These are phyloP conservation scores for Metopia argyrocephala DNA, from an alignment of 2,888 invertebrate species.

Conservation along the genomic window DNA sequence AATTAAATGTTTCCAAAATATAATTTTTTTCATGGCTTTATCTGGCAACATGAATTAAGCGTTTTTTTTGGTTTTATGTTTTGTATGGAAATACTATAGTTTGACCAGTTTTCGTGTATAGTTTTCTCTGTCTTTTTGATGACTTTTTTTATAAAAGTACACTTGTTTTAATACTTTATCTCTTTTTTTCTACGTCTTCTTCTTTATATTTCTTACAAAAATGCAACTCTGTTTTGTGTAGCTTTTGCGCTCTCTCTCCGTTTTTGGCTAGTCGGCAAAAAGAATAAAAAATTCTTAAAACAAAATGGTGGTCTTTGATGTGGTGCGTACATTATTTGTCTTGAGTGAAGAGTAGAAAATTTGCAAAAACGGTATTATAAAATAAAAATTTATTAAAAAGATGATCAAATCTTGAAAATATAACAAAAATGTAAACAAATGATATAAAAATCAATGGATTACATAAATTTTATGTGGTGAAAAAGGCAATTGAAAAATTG, in stretches of 20 bases:
- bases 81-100: neutral
- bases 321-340: slow-evolving; percentile 78
- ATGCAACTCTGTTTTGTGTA: slow-evolving; percentile 50
- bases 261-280: slow-evolving; percentile 65
- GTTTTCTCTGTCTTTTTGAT: neutral
- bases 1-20: too few species aligned
- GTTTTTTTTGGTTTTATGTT: too few species aligned
- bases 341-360: slow-evolving; percentile 74
- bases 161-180: neutral
- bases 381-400: slow-evolving; percentile 72
- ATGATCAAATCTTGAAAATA: slow-evolving; percentile 67
- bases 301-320: slow-evolving; percentile 79
- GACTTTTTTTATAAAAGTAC: neutral
- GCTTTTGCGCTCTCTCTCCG: slow-evolving; percentile 59
- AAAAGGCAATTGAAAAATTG: slow-evolving; percentile 72
- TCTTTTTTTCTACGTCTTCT: neutral
- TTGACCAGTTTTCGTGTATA: neutral
- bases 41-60: neutral
- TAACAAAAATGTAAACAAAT: slow-evolving; percentile 68
- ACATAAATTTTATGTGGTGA: slow-evolving; percentile 52
- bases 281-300: slow-evolving; percentile 72
- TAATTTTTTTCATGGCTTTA: too few species aligned
- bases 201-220: slow-evolving; percentile 23
- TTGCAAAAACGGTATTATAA: slow-evolving; percentile 76
- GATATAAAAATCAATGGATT: slow-evolving; percentile 65